Base-by-base conservation (phyloP, 1,140 invertebrate species). In the Steinernema khuongi region DNA sequence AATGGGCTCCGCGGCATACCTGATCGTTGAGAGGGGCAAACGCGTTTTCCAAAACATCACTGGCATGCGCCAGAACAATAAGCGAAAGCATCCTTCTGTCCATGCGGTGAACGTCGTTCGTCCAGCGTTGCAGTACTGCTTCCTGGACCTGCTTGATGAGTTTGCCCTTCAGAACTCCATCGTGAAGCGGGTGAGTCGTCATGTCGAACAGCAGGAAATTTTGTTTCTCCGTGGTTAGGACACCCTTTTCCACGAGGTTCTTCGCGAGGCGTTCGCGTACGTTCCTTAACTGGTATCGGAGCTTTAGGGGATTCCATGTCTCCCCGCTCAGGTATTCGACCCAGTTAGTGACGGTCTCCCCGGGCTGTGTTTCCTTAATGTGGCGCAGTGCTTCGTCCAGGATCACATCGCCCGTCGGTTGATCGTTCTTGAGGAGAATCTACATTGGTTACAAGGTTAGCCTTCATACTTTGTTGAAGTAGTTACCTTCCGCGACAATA, bases 151-250 rank as follows among this genome's bases (percentile, higher is more conserved):
- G 71, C 82, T 97, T 97, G 41, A 99, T 93, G 77, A 99, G 90
- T 80, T 95, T 91, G 80, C 91, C 92, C 89, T 99, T 99, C n/a
- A 94, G 91, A 77, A 91, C 89, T 88, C 93, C 93, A 87, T 99
- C 95, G 70, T 93, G 94, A 43, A 99, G 89, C 36, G 97, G 97
- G 90, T 99, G 97, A 79, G 96, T 99, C 29, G 97, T 99, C 96
- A 99, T 99, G 89, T 99, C 97, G 88, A 99, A 99, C 22, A 99
- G 88, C 78, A 99, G 88, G 88, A 99, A 99, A 88, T 99, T 99
- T 88, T 99, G 96, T 89, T 99, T 99, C 88, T 99, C 97, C 70
- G 97, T 99, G 67, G 96, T 97, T 75, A 98, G 89, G n/a, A 99
- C 94, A 78, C 97, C 96, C 88, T 99, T 99, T 86, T 99, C 97